Conservation (phyloP, 2,888 invertebrate genomes). For the Trissolcus brochymenae region DNA sequence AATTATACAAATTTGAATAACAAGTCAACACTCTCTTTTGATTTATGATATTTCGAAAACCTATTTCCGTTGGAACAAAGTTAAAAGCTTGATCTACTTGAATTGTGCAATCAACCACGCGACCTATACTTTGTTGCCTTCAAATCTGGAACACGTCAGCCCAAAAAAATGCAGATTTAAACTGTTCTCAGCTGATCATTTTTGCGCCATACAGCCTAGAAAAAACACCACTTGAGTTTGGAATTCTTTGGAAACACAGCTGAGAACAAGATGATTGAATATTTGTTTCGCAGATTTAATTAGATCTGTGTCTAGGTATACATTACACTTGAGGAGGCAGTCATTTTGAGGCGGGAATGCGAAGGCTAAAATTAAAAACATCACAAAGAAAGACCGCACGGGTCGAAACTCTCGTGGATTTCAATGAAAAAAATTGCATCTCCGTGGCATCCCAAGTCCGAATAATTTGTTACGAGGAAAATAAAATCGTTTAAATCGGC, state of each 20-base stretch:
- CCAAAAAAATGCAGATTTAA: constrained; percentile 24
- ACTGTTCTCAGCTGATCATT: constrained; percentile 19
- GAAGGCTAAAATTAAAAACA: constrained; percentile 32
- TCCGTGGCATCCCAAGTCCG: background rate
- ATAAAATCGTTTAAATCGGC: no score
- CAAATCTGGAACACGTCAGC: constrained; percentile 15
- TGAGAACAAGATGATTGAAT: constrained; percentile 32
- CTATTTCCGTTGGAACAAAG: background rate
- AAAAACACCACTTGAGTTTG: constrained; percentile 32
- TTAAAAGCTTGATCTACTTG: constrained; percentile 12
- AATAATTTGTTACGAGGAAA: no score
- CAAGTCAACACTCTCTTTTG: background rate
- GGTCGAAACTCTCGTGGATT: constrained; percentile 7
- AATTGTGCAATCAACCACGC: constrained; percentile 25
- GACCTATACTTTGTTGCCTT: constrained; percentile 21
- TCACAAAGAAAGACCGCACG: constrained; percentile 33
- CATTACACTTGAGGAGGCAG: constrained; percentile 30
- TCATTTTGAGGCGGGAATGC: constrained; percentile 33
- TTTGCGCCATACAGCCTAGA: constrained; percentile 23
- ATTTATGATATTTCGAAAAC: constrained; percentile 5
- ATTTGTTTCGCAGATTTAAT: constrained; percentile 48
- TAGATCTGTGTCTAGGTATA: constrained; percentile 27
- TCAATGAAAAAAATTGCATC: background rate
- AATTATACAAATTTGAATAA: background rate
- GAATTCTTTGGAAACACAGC: constrained; percentile 11